These are phyloP conservation scores for Tinea semifulvella DNA, from an alignment of 2,888 invertebrate species.

Conservation along the genomic window DNA sequence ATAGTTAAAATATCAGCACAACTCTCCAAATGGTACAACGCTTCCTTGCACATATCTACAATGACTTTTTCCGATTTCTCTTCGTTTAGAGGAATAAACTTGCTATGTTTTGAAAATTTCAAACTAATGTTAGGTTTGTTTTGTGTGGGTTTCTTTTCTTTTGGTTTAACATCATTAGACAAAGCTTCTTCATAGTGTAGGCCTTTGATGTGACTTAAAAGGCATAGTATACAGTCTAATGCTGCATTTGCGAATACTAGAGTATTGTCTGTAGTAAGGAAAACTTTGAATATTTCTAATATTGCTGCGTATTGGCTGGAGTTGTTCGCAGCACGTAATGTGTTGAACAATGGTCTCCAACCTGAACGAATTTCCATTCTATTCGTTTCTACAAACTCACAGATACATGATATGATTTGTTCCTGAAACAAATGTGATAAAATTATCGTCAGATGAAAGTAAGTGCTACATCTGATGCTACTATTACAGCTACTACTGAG, in stretches of 20 bases:
- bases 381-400: conserved; percentile 95
- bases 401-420: conserved; percentile 92
- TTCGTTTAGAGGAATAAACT: conserved; percentile 54
- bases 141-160: conserved; percentile 39
- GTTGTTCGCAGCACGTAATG: conserved; percentile 85
- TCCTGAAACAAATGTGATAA: conserved; percentile 72
- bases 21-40: conserved; percentile 84
- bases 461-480: too few species aligned
- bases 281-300: conserved; percentile 92
- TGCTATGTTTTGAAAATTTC: conserved; percentile 56
- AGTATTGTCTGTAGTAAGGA: conserved; percentile 91
- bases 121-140: conserved; percentile 47
- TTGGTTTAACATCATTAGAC: conserved; percentile 50
- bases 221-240: conserved; percentile 90
- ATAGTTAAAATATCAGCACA: conserved; percentile 88
- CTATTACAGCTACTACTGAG: too few species aligned
- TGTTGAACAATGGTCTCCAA: conserved; percentile 95
- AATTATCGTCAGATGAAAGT: too few species aligned
- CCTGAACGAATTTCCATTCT: conserved; percentile 93
- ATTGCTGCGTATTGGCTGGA: conserved; percentile 77
- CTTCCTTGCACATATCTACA: conserved; percentile 76
- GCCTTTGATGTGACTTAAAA: conserved; percentile 79
- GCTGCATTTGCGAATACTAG: conserved; percentile 94
- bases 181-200: conserved; percentile 67
- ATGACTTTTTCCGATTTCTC: conserved; percentile 58